phyloP scores from a whole-genome alignment of 2,113 vertebrate species.

The Ifrita kowaldi region DNA sequence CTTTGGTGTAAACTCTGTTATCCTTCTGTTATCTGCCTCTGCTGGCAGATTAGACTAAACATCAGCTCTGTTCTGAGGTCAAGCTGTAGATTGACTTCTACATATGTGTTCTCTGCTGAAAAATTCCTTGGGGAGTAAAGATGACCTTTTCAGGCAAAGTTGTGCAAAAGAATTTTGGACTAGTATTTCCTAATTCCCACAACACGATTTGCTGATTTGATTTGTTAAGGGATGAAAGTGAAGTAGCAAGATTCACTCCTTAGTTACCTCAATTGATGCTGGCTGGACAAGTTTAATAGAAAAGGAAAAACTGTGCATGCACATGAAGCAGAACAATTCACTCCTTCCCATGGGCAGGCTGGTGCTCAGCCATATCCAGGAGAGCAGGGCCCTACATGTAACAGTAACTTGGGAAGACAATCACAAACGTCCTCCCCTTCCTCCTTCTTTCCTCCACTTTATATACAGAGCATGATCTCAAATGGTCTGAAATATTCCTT shows the following conservation, averaged over 20 bases:
- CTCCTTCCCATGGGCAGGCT: neutral
- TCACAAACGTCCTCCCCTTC: neutral
- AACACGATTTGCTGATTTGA: neutral
- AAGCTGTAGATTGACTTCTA: neutral
- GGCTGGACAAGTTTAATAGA: neutral
- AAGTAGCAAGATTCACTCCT: neutral
- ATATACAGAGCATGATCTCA: neutral
- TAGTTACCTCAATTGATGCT: neutral
- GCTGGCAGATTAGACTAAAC: neutral
- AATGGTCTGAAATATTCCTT: neutral
- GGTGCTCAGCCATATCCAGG: neutral
- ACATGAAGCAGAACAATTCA: fast-evolving
- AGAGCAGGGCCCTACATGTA: neutral
- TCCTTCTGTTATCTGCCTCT: neutral
- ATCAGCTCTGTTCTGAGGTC: neutral
- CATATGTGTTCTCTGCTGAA: neutral
- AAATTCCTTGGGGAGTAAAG: neutral
- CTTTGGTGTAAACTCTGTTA: neutral
- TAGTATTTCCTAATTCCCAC: neutral
- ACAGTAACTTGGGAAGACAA: neutral
- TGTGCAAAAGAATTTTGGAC: neutral
- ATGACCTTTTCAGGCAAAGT: neutral
- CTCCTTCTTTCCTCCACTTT: neutral
- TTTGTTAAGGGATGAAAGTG: neutral
- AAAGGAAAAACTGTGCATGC: neutral